Evolutionary conservation across 2,888 invertebrate species (phyloP).

Genomic region (Cepaea hortensis): DNA sequence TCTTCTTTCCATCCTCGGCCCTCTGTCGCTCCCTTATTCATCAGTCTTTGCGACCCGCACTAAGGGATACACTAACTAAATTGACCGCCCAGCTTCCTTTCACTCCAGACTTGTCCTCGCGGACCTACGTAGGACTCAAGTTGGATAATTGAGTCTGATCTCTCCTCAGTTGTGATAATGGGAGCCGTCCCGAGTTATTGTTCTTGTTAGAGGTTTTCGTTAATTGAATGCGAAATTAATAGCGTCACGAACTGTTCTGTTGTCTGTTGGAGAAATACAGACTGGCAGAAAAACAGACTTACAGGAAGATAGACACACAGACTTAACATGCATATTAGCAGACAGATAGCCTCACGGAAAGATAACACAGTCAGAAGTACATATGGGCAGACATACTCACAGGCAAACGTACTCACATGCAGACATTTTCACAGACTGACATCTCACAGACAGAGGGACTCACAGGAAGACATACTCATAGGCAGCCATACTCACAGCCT

Average conservation of each 20-base stretch:
- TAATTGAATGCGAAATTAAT: background rate
- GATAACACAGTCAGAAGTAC: too few relatives aligned
- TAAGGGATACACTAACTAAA: conserved; percentile 19
- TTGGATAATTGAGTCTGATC: conserved; percentile 34
- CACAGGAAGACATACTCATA: too few relatives aligned
- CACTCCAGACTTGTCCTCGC: background rate
- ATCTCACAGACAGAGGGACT: too few relatives aligned
- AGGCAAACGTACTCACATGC: too few relatives aligned
- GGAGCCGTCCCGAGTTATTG: background rate
- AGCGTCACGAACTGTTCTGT: background rate
- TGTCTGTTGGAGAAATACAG: background rate
- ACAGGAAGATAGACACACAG: too few relatives aligned
- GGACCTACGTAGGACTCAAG: background rate
- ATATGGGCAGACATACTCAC: too few relatives aligned
- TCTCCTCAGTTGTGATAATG: background rate
- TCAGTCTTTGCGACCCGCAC: background rate
- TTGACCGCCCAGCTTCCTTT: background rate
- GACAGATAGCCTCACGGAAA: too few relatives aligned
- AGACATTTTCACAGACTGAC: too few relatives aligned
- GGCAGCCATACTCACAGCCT: too few relatives aligned
- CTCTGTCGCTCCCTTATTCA: background rate
- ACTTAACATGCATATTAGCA: too few relatives aligned
- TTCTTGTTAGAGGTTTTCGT: background rate
- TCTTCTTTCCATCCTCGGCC: background rate
- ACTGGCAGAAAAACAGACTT: too few relatives aligned